phyloP scores from a whole-genome alignment of 2,113 vertebrate species.

The Callospermophilus lateralis region DNA sequence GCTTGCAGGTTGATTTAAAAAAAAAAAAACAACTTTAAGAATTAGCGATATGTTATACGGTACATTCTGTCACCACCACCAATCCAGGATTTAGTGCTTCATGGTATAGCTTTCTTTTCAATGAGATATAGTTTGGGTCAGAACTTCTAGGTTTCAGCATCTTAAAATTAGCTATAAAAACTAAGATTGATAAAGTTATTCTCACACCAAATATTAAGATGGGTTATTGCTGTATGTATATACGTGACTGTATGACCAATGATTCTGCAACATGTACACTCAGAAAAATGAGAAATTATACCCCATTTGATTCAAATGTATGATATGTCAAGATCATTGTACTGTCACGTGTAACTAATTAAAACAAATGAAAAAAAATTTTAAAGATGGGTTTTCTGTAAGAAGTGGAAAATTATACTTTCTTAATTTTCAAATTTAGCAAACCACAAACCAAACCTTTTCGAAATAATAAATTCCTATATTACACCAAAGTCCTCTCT shows the following conservation, averaged over 20 bases:
- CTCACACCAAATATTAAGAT: conserved; percentile 42
- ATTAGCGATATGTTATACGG: neutral
- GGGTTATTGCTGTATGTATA: neutral
- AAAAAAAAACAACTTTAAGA: neutral
- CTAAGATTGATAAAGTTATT: conserved; percentile 40
- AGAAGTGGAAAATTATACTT: neutral
- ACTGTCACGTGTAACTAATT: too few species aligned
- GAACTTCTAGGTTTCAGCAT: neutral
- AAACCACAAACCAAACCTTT: conserved; percentile 1
- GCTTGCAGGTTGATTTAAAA: neutral
- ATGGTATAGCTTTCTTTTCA: neutral
- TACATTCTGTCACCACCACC: neutral
- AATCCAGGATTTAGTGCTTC: neutral
- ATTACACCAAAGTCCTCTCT: neutral
- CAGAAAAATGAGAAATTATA: too few species aligned
- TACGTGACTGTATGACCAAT: too few species aligned
- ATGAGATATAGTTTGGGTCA: conserved; percentile 24
- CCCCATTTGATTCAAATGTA: too few species aligned
- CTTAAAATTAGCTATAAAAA: conserved; percentile 28
- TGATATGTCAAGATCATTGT: too few species aligned
- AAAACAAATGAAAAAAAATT: too few species aligned
- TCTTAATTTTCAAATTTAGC: conserved; percentile 49
- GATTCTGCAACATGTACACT: too few species aligned
- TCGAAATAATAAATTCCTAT: neutral
- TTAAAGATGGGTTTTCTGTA: neutral